Evolutionary conservation across 23 tunicate genomes (phyloP).

Genomic region (Aplidium turbinatum): DNA sequence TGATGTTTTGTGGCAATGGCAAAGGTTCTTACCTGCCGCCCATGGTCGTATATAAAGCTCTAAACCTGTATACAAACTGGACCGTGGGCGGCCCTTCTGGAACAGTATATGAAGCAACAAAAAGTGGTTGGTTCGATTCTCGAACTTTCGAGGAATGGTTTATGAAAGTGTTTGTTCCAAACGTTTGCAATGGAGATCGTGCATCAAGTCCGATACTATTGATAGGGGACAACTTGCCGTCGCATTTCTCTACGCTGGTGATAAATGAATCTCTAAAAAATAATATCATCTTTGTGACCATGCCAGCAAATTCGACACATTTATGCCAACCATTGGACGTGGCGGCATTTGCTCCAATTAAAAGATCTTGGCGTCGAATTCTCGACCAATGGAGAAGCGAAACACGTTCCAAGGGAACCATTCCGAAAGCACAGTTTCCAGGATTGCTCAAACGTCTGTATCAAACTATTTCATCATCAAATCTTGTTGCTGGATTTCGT

Average conservation of each 20-base stretch:
- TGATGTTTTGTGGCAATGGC: constrained; percentile 20
- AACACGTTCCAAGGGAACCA: not conserved
- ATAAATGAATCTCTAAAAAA: constrained; percentile 10
- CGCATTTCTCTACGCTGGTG: constrained; percentile 23
- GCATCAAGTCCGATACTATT: not conserved
- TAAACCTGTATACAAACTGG: constrained; percentile 12
- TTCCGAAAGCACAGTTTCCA: constrained; percentile 14
- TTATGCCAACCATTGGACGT: constrained; percentile 30
- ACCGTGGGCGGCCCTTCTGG: constrained; percentile 23
- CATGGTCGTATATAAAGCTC: constrained; percentile 25
- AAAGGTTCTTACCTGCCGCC: constrained; percentile 10
- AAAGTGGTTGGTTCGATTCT: constrained; percentile 31
- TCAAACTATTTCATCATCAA: not conserved
- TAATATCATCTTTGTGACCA: constrained; percentile 20
- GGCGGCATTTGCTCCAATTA: constrained; percentile 30
- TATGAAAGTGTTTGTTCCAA: constrained; percentile 1
- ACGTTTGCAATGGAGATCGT: not conserved
- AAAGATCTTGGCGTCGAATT: constrained; percentile 18
- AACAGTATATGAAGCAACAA: constrained; percentile 12
- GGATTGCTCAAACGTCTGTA: constrained; percentile 8
- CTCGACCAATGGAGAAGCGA: constrained; percentile 32
- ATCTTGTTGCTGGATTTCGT: constrained; percentile 17
- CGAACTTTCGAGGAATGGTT: constrained; percentile 18
- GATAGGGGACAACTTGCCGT: constrained; percentile 32
- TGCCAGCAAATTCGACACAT: constrained; percentile 31